A percentile compares a stretch with the other conserved stretches of the same genome.
phyloP scores from a whole-genome alignment of 2,797 vertebrate genomes.

The Cirrhinus mrigala region DNA sequence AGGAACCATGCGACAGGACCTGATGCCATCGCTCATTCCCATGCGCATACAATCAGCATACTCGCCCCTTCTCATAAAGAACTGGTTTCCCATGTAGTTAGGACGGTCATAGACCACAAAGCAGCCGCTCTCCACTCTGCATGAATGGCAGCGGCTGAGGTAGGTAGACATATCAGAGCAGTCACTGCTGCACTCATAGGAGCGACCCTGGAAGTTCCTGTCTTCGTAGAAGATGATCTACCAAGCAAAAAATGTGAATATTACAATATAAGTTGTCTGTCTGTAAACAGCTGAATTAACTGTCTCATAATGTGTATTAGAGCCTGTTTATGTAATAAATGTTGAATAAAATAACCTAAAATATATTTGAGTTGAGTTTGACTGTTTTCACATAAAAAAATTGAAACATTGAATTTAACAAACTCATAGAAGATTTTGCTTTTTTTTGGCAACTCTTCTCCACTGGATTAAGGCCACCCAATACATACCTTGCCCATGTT shows the following conservation, averaged over 20 bases:
- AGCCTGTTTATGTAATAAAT: neutral
- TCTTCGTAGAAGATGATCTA: slow-evolving; percentile 65
- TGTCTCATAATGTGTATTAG: too few relatives aligned
- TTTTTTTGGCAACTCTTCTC: neutral
- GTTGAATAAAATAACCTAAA: neutral
- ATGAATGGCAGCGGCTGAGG: slow-evolving; percentile 62
- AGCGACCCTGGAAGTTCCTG: slow-evolving; percentile 64
- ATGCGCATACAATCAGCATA: slow-evolving; percentile 61
- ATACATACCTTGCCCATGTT: slow-evolving; percentile 78
- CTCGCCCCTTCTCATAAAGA: slow-evolving; percentile 61
- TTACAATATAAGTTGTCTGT: neutral
- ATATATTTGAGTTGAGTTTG: neutral
- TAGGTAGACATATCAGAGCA: slow-evolving; percentile 60
- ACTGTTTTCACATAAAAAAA: neutral
- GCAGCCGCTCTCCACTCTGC: slow-evolving; percentile 63
- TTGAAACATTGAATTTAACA: neutral
- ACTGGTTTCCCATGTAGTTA: slow-evolving; percentile 65
- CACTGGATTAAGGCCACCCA: neutral
- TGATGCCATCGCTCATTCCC: slow-evolving; percentile 74
- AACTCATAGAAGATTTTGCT: neutral
- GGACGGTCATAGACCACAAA: slow-evolving; percentile 60
- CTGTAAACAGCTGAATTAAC: neutral
- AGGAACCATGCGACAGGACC: slow-evolving; percentile 76
- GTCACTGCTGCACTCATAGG: slow-evolving; percentile 64
- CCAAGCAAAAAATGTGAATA: slow-evolving; percentile 16